phyloP scores from a whole-genome alignment of 2,888 invertebrate species.

The Dicyrtoma fusca region DNA sequence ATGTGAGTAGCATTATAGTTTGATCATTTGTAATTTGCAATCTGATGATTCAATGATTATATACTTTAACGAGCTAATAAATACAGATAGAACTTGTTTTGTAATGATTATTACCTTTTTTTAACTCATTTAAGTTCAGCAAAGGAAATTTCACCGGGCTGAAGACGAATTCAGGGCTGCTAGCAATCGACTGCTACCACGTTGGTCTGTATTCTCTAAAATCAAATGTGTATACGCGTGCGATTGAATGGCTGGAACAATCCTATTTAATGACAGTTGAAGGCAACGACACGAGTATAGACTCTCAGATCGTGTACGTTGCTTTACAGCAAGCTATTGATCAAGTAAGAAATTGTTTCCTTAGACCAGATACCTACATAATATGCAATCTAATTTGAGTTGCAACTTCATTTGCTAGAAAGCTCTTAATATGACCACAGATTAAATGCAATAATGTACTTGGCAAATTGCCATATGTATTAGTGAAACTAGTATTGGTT shows the following conservation, averaged over 20 bases:
- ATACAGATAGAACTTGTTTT: not conserved
- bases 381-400: no score
- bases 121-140: constrained; percentile 44
- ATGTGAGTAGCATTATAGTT: constrained; percentile 45
- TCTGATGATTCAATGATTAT: constrained; percentile 22
- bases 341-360: constrained; percentile 30
- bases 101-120: no score
- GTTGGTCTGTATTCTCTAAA: constrained; percentile 59
- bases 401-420: no score
- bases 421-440: no score
- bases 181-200: constrained; percentile 59
- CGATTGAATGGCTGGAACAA: constrained; percentile 60
- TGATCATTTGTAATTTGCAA: no score
- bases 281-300: constrained; percentile 58
- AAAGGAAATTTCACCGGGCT: constrained; percentile 49
- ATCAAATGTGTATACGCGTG: constrained; percentile 58
- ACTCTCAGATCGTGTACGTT: constrained; percentile 34
- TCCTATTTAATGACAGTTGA: constrained; percentile 57
- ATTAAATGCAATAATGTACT: no score
- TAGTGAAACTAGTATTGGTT: not conserved
- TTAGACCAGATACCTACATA: no score
- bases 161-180: constrained; percentile 50
- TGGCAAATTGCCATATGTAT: not conserved
- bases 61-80: not conserved
- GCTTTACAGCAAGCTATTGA: constrained; percentile 46